phyloP scores from a whole-genome alignment of 2,888 invertebrate genomes.

The Carcina quercana region DNA sequence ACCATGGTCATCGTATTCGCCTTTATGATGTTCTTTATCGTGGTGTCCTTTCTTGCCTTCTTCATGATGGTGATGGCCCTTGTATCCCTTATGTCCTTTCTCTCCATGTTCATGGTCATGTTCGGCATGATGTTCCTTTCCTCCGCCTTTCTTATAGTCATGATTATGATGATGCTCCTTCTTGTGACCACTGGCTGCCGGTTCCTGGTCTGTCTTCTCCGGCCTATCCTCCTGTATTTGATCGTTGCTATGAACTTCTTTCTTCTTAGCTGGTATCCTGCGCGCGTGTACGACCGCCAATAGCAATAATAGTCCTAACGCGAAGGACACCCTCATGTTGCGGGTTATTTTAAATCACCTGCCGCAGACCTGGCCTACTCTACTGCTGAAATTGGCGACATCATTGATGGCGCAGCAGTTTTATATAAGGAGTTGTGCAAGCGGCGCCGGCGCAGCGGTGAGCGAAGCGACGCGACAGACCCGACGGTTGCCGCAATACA shows the following conservation, averaged over 20 bases:
- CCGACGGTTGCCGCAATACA: conserved; percentile 37
- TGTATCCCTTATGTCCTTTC: conserved; percentile 82
- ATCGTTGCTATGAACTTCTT: conserved; percentile 14
- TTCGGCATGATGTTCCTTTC: conserved; percentile 78
- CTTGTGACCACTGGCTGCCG: conserved; percentile 62
- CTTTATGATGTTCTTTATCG: conserved; percentile 78
- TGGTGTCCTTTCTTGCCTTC: conserved; percentile 84
- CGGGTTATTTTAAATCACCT: conserved; percentile 20
- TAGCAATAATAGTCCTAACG: conserved; percentile 40
- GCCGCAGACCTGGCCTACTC: conserved; percentile 38
- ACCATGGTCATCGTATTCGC: conserved; percentile 76
- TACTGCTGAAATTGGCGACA: conserved; percentile 45
- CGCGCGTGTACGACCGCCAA: conserved; percentile 39
- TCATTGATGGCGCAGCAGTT: conserved; percentile 59
- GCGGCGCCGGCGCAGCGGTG: conserved; percentile 54
- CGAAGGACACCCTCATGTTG: conserved; percentile 50
- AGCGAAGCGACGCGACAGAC: conserved; percentile 48
- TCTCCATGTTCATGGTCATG: conserved; percentile 79
- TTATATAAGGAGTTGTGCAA: conserved; percentile 71
- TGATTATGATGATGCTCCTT: conserved; percentile 62
- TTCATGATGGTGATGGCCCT: conserved; percentile 79
- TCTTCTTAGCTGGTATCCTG: conserved; percentile 20
- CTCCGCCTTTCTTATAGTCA: conserved; percentile 77
- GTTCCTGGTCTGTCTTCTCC: conserved; percentile 39
- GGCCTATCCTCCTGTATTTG: conserved; percentile 22